Percentiles rank a stretch among this genome's conserved stretches.
These are phyloP conservation scores for Trididemnum nubilum DNA, from an alignment of 23 tunicate genomes.

Conservation along the genomic window DNA sequence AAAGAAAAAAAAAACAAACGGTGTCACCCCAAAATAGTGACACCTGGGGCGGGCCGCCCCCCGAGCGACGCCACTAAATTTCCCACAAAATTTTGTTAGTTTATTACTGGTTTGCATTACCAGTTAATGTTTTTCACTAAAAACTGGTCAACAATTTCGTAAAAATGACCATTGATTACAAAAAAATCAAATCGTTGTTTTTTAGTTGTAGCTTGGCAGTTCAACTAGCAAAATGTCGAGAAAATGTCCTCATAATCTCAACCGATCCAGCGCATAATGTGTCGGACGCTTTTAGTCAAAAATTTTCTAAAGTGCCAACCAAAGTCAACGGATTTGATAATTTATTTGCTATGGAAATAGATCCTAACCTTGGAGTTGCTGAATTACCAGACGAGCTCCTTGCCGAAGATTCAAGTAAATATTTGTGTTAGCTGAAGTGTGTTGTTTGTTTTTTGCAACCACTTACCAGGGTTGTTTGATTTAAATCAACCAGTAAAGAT, in stretches of 20 bases:
- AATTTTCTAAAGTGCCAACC: constrained; percentile 94
- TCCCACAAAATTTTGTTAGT: too few species aligned
- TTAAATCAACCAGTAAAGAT: too few species aligned
- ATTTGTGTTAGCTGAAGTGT: background rate
- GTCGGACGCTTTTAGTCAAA: constrained; percentile 96
- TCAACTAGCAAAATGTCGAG: constrained; percentile 73
- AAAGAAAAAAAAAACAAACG: too few species aligned
- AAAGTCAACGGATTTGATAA: constrained; percentile 93
- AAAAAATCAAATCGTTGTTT: too few species aligned
- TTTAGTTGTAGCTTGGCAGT: constrained; percentile 91
- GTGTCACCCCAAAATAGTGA: too few species aligned
- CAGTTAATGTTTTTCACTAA: background rate
- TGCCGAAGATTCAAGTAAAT: constrained; percentile 47
- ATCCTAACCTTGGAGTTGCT: constrained; percentile 88
- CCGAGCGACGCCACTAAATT: too few species aligned
- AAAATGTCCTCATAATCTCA: constrained; percentile 82
- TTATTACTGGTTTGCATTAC: too few species aligned
- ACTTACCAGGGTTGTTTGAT: too few species aligned
- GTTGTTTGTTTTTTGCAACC: too few species aligned
- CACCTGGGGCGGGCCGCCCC: too few species aligned
- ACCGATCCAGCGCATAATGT: constrained; percentile 99
- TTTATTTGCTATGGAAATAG: constrained; percentile 96
- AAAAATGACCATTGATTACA: background rate
- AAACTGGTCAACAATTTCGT: background rate
- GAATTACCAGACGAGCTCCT: constrained; percentile 95